Percentiles rank a stretch among this genome's conserved stretches.
These are phyloP conservation scores for Stegodyphus dumicola DNA, from an alignment of 1,140 invertebrate genomes.

Conservation along the genomic window DNA sequence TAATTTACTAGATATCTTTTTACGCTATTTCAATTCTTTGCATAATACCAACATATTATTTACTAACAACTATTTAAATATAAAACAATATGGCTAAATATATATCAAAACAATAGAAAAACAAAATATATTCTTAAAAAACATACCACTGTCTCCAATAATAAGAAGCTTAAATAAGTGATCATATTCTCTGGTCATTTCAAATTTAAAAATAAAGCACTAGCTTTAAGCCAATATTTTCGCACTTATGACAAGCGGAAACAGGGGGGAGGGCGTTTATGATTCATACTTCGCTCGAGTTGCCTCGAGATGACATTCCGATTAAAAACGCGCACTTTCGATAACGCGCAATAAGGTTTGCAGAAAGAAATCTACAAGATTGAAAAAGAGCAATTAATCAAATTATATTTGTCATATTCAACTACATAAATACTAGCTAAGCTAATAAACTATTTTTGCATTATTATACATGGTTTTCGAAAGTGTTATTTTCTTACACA, in stretches of 20 bases:
- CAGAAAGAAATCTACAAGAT: too few species aligned
- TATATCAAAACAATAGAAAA: conserved; percentile 25
- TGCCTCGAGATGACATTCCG: neutral
- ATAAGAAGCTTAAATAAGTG: conserved; percentile 98
- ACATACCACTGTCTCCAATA: conserved; percentile 75
- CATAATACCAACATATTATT: neutral
- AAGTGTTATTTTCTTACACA: too few species aligned
- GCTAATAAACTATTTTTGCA: too few species aligned
- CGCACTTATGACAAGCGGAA: conserved; percentile 50
- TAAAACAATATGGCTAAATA: neutral
- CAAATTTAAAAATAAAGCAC: conserved; percentile 4
- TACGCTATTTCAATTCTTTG: too few species aligned
- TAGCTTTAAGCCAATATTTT: conserved; percentile 13
- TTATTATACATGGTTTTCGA: too few species aligned
- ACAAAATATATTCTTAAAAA: neutral
- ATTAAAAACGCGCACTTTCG: too few species aligned
- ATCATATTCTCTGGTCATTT: conserved; percentile 83
- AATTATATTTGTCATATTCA: too few species aligned
- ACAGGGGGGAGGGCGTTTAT: conserved; percentile 48
- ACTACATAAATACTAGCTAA: too few species aligned
- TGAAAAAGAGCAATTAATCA: too few species aligned
- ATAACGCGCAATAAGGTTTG: too few species aligned
- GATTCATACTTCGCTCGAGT: conserved; percentile 57
- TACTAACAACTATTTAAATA: too few species aligned
- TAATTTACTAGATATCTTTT: too few species aligned